A percentile compares a stretch with the other conserved stretches of the same genome.
Evolutionary conservation across 2,888 invertebrate genomes (phyloP).

Genomic region (Teleiodes luculella): DNA sequence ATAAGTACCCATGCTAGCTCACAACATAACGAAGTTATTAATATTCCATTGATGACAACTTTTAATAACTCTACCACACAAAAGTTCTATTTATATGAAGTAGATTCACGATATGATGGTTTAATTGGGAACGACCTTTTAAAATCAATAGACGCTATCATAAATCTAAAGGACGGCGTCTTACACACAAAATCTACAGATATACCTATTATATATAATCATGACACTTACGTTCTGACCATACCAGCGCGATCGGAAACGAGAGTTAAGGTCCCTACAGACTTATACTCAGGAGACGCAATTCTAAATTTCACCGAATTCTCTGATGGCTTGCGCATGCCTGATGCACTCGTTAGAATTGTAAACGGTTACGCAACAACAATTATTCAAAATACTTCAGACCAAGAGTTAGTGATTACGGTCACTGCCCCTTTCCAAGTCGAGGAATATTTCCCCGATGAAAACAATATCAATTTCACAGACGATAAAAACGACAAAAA

Average conservation of each 20-base stretch:
- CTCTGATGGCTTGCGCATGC: constrained; percentile 23
- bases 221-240: constrained; percentile 20
- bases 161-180: constrained; percentile 18
- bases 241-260: constrained; percentile 14
- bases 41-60: constrained; percentile 17
- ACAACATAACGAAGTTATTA: constrained; percentile 18
- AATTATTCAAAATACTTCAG: constrained; percentile 4
- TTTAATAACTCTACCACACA: constrained; percentile 12
- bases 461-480: too few species aligned
- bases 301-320: constrained; percentile 20
- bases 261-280: constrained; percentile 19
- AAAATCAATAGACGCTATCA: constrained; percentile 20
- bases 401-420: constrained; percentile 2
- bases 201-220: too few species aligned
- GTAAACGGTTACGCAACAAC: constrained; percentile 18
- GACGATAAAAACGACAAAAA: background rate
- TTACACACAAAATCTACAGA: constrained; percentile 10
- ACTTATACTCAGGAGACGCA: constrained; percentile 12
- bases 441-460: too few species aligned
- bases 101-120: constrained; percentile 20
- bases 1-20: constrained; percentile 23
- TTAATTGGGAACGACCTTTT: constrained; percentile 22
- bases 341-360: constrained; percentile 18
- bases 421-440: too few species aligned
- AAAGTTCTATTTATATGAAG: constrained; percentile 22